phyloP scores from a whole-genome alignment of 2,888 invertebrate species.

The Lasioglossum zephyrum region DNA sequence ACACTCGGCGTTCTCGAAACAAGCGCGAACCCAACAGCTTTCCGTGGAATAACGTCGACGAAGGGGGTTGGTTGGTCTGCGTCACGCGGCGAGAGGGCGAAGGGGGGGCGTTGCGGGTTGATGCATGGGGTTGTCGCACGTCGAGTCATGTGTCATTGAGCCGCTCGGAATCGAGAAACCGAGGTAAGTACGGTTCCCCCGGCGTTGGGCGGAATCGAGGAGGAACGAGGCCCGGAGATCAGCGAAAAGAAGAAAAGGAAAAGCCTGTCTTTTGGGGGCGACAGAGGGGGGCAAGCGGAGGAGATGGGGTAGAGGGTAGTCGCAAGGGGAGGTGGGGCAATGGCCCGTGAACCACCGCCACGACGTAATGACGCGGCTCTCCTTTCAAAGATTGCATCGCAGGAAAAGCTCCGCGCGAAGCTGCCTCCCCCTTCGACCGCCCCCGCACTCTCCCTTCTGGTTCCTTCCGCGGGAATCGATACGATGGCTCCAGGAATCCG shows the following conservation, averaged over 20 bases:
- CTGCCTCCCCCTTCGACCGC: constrained; percentile 68
- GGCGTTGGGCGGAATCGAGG: constrained; percentile 62
- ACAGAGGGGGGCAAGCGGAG: constrained; percentile 71
- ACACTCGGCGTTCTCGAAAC: constrained; percentile 8
- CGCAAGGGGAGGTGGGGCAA: constrained; percentile 78
- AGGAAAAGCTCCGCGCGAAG: constrained; percentile 81
- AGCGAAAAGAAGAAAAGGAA: constrained; percentile 71
- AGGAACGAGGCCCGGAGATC: constrained; percentile 60
- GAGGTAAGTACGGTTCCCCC: constrained; percentile 57
- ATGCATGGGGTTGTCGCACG: constrained; percentile 79
- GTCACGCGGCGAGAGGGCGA: background rate
- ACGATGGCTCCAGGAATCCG: constrained; percentile 79
- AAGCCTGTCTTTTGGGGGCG: constrained; percentile 61
- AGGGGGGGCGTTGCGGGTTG: constrained; percentile 55
- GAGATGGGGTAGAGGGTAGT: constrained; percentile 63
- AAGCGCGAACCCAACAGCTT: background rate
- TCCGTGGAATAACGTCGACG: background rate
- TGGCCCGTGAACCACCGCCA: constrained; percentile 83
- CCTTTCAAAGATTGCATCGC: constrained; percentile 84
- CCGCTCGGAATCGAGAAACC: constrained; percentile 78
- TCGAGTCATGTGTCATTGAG: constrained; percentile 83
- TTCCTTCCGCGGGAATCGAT: constrained; percentile 77
- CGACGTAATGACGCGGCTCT: constrained; percentile 84
- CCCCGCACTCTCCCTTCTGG: constrained; percentile 61
- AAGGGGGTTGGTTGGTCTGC: constrained; percentile 7